Evolutionary conservation across 2,888 invertebrate species (phyloP), one percentile per base, ranked within the genome.

Genomic region (Acrobasis suavella): DNA sequence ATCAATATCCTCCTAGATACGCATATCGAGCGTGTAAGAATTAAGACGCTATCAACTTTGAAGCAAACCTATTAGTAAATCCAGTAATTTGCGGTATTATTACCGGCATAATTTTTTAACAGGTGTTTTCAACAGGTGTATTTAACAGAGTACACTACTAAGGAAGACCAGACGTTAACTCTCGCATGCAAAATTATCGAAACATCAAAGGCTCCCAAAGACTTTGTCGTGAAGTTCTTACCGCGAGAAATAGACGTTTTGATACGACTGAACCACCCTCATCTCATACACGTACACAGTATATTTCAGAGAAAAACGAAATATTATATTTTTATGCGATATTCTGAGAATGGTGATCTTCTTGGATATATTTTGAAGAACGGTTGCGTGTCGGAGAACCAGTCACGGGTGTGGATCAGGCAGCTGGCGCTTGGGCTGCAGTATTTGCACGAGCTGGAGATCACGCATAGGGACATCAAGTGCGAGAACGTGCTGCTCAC

Each of bases 221-320:
- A 97, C 80, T 97, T 96, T 74, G 95, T 96, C 1, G 91, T 93
- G 49, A 96, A 96, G 81, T 97, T 97, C 84, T 87, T 97, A 65
- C 97, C 97, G 0, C 93, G 97, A 54, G 97, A 97, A 87, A 93
- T 97, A 69, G 95, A 96, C 67, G 95, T 97, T 61, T 91, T 97
- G 55, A 93, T 95, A 38, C 94, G 94, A 68, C 82, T 97, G 37
- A 95, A 96, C 73, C 97, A 97, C 80, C 96, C 96, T 0, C 96
- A 97, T 75, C 92, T 97, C 51, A 94, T 97, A 49, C 95, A 96
- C 72, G 94, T 97, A 17, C 96, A 96, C 78, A 96, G 96, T 72
- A 95, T 96, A 75, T 95, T 95, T 77, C 95, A 95, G 76, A 89
- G 95, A 50, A 94, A 94, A 75, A 92, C 93, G 0, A 95, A 95